Conservation (phyloP, 2,113 vertebrate species). For the Bos indicus region DNA sequence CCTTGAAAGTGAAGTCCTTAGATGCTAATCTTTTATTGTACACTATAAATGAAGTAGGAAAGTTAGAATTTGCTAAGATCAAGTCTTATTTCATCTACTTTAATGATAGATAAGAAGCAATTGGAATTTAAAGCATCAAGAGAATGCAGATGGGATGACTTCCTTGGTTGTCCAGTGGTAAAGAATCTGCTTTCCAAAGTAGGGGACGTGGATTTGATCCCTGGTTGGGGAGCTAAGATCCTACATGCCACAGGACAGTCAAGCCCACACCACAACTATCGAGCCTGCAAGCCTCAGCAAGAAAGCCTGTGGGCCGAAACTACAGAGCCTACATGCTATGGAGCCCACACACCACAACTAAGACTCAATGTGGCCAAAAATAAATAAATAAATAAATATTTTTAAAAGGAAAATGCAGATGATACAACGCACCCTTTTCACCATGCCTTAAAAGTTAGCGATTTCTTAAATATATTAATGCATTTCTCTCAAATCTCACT, state of each 20-base stretch:
- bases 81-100: not conserved
- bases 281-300: not conserved
- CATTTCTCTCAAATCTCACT: not conserved
- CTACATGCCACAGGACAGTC: not conserved
- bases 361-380: accelerated
- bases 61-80: not conserved
- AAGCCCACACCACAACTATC: not conserved
- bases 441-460: not conserved
- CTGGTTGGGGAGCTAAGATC: not conserved
- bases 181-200: not conserved
- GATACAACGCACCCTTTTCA: not conserved
- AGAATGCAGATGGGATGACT: not conserved
- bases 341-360: not conserved
- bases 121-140: not conserved
- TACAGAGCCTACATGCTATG: not conserved
- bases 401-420: not conserved
- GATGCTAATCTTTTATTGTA: not conserved
- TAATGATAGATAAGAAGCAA: not conserved
- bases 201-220: not conserved
- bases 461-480: not conserved
- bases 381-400: not conserved
- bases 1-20: not conserved
- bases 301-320: not conserved
- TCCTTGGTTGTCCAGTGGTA: not conserved
- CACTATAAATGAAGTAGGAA: not conserved